Evolutionary conservation across 1,140 invertebrate species (phyloP).

Genomic region (Atta cephalotes): DNA sequence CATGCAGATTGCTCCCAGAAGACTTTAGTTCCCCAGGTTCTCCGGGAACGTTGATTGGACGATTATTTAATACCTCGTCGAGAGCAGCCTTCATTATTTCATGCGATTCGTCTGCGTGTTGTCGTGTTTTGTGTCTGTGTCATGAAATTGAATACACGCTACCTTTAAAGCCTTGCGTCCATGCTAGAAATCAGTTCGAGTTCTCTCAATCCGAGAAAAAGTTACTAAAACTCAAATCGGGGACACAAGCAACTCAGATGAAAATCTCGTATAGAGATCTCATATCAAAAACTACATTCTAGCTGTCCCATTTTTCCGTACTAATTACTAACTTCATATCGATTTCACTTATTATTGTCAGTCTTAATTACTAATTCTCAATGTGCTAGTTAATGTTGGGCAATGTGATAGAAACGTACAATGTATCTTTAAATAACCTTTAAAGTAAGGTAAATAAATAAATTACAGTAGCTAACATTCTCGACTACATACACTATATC

Average conservation of each 20-base stretch:
- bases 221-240: no score
- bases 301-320: not conserved
- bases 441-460: no score
- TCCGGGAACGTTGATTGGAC: constrained; percentile 83
- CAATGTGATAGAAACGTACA: no score
- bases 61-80: constrained; percentile 84
- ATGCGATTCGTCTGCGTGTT: constrained; percentile 41
- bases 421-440: no score
- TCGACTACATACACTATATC: no score
- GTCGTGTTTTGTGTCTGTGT: not conserved
- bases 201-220: no score
- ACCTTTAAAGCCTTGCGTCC: not conserved
- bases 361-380: no score
- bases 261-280: not conserved
- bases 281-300: not conserved
- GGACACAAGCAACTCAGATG: not conserved
- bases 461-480: no score
- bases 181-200: no score
- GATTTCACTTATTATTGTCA: no score
- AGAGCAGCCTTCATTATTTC: constrained; percentile 69
- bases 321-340: no score
- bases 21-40: constrained; percentile 78
- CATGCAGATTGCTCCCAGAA: constrained; percentile 85
- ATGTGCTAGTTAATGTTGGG: no score
- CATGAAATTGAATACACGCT: constrained; percentile 22